Evolutionary conservation across 2,888 invertebrate species (phyloP).

Genomic region (Epinotia bilunana): DNA sequence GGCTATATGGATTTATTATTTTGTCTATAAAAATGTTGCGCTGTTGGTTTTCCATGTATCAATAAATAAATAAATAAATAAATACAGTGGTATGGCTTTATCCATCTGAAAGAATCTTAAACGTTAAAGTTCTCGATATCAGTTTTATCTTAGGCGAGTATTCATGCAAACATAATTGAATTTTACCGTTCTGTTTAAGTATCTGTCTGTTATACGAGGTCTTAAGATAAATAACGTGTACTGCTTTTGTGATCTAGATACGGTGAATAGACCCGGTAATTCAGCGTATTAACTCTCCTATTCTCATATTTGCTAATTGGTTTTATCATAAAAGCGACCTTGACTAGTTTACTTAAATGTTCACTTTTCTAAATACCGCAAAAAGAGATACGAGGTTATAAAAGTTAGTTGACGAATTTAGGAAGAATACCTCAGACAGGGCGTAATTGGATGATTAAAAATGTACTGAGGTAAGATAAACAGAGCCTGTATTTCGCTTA

Average conservation of each 20-base stretch:
- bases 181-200: not conserved
- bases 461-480: slow-evolving; percentile 7
- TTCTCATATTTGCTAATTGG: not conserved
- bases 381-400: not conserved
- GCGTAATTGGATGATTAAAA: slow-evolving; percentile 24
- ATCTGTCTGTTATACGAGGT: not conserved
- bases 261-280: slow-evolving; percentile 4
- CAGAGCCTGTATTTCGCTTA: not conserved
- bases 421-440: slow-evolving; percentile 3
- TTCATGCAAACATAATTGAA: not conserved
- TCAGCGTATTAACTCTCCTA: not conserved
- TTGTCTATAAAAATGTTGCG: too few species aligned
- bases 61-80: too few species aligned
- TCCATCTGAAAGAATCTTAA: too few species aligned
- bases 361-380: not conserved
- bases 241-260: slow-evolving; percentile 15
- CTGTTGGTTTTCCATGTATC: too few species aligned
- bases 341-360: not conserved
- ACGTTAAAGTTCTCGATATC: too few species aligned
- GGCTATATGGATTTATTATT: too few species aligned
- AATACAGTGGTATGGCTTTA: too few species aligned
- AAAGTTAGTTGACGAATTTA: slow-evolving; percentile 4
- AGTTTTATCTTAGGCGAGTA: not conserved
- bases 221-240: slow-evolving; percentile 7
- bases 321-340: not conserved